Conservation (phyloP, 2,888 invertebrate genomes). For the Leucophenga montana region DNA sequence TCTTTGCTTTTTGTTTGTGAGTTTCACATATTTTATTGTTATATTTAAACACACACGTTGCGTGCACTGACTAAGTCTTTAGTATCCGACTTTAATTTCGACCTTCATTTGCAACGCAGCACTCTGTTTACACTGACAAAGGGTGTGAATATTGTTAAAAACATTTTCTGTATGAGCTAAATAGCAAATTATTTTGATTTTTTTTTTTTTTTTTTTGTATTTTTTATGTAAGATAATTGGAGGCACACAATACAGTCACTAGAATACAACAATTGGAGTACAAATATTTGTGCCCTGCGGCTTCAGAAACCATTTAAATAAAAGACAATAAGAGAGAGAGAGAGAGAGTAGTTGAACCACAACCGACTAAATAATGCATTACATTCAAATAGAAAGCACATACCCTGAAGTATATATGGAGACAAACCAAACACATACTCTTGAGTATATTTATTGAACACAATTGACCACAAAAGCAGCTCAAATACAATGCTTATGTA, state of each 20-base stretch:
- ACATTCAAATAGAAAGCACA: background rate
- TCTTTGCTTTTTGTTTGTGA: too few relatives aligned
- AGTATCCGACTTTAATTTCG: too few relatives aligned
- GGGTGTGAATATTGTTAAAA: background rate
- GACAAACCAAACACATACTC: too few relatives aligned
- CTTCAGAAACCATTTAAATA: constrained; percentile 2
- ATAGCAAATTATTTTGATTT: background rate
- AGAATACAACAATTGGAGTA: constrained; percentile 1
- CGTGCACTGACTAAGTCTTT: too few relatives aligned
- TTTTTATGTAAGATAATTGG: background rate
- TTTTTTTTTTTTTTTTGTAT: too few relatives aligned
- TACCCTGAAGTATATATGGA: too few relatives aligned
- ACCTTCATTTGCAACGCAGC: too few relatives aligned
- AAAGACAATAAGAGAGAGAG: constrained; percentile 6
- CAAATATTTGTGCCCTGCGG: constrained; percentile 13
- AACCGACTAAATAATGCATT: too few relatives aligned
- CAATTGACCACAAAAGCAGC: constrained; percentile 16
- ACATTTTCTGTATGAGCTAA: background rate
- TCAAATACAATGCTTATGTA: constrained; percentile 8
- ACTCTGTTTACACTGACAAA: too few relatives aligned
- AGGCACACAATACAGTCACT: background rate
- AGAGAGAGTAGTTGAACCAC: background rate
- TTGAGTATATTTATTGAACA: background rate
- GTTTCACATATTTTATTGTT: too few relatives aligned
- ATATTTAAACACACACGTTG: too few relatives aligned